Evolutionary conservation across 1,140 invertebrate genomes (phyloP).

Genomic region (Acromyrmex echinatior): DNA sequence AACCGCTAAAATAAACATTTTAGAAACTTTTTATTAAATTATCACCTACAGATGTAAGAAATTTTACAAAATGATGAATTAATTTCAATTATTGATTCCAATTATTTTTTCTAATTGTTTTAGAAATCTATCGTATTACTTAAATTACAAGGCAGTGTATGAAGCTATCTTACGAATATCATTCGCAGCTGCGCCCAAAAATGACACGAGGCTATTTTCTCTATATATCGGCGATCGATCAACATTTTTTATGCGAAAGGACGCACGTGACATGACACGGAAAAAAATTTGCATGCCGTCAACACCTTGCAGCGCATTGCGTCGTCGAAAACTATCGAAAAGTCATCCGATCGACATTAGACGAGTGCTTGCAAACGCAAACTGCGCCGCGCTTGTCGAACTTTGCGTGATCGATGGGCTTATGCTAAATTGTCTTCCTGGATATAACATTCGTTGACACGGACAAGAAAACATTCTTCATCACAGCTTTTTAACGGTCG

Average conservation of each 20-base stretch:
- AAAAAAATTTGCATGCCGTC: slow-evolving; percentile 85
- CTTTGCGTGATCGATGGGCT: slow-evolving; percentile 71
- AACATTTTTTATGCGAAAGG: slow-evolving; percentile 84
- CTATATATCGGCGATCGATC: slow-evolving; percentile 77
- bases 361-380: slow-evolving; percentile 45
- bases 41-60: neutral
- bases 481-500: neutral
- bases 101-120: neutral
- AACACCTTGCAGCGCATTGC: slow-evolving; percentile 74
- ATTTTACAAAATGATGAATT: neutral
- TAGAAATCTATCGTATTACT: neutral
- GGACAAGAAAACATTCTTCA: neutral
- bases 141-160: neutral
- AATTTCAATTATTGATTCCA: neutral
- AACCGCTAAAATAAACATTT: neutral
- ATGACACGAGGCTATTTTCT: neutral
- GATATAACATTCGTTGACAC: slow-evolving; percentile 2
- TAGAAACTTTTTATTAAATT: neutral
- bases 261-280: slow-evolving; percentile 84
- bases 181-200: slow-evolving; percentile 39
- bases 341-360: slow-evolving; percentile 86
- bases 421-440: slow-evolving; percentile 33
- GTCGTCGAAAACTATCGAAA: slow-evolving; percentile 83
- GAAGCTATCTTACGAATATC: neutral
- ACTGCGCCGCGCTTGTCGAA: slow-evolving; percentile 66